These are phyloP conservation scores for Graptemys geographica DNA, from an alignment of 2,797 vertebrate genomes.

Conservation along the genomic window DNA sequence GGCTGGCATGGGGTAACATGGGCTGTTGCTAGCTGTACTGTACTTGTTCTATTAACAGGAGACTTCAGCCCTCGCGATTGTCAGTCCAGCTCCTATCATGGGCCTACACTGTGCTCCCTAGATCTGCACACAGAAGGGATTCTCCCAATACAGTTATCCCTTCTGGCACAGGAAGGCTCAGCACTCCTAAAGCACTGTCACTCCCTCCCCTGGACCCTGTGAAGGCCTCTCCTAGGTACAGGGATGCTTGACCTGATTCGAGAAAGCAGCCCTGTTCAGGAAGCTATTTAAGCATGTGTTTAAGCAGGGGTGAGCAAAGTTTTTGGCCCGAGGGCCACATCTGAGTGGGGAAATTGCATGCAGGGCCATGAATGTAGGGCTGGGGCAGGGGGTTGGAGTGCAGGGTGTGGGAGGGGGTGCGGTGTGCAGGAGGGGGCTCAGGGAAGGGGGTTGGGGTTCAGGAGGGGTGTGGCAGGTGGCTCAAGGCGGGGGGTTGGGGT, in stretches of 20 bases:
- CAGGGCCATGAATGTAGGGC: too few relatives aligned
- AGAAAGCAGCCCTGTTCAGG: neutral
- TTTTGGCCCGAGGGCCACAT: too few relatives aligned
- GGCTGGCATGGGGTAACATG: neutral
- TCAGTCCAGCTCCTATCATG: neutral
- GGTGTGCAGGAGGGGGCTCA: too few relatives aligned
- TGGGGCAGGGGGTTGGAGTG: too few relatives aligned
- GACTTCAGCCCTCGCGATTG: neutral
- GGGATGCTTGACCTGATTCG: neutral
- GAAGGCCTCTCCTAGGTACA: neutral
- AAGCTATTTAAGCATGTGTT: neutral
- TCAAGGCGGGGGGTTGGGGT: too few relatives aligned
- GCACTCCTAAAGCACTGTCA: neutral
- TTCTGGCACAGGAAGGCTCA: rapidly evolving
- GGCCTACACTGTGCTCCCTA: neutral
- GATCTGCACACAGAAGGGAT: neutral
- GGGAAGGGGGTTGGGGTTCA: too few relatives aligned
- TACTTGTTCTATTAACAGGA: neutral
- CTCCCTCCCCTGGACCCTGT: neutral
- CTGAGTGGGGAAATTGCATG: too few relatives aligned
- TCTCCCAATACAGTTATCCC: neutral
- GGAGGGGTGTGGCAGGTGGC: too few relatives aligned
- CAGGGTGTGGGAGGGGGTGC: too few relatives aligned
- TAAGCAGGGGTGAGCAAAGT: too few relatives aligned
- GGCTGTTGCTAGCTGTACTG: neutral